phyloP scores from a whole-genome alignment of 2,797 vertebrate species.

The Poecilia wingei region DNA sequence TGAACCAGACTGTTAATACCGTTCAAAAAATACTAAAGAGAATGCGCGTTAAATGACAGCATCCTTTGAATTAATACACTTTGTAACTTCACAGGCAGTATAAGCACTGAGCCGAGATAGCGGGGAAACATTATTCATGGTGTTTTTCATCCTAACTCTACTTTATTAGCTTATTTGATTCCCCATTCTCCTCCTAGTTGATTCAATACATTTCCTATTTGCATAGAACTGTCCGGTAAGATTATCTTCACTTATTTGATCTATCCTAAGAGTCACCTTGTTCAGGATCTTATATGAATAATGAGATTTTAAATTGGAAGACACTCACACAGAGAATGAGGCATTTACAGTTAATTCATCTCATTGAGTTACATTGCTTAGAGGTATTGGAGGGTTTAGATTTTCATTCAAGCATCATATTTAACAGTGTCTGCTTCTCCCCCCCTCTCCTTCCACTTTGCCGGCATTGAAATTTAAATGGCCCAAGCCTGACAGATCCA shows the following conservation, averaged over 20 bases:
- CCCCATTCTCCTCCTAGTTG: constrained; percentile 85
- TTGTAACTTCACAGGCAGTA: constrained; percentile 75
- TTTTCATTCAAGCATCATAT: constrained; percentile 88
- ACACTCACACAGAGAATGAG: constrained; percentile 87
- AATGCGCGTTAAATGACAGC: constrained; percentile 75
- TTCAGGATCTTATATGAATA: constrained; percentile 88
- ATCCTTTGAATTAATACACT: constrained; percentile 80
- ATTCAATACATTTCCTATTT: constrained; percentile 88
- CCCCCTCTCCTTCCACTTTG: constrained; percentile 64
- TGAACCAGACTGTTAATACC: constrained; percentile 57
- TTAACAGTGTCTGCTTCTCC: constrained; percentile 83
- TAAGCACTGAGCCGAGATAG: constrained; percentile 73
- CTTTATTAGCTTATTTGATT: constrained; percentile 89
- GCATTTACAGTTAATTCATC: constrained; percentile 89
- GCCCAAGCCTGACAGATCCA: constrained; percentile 85
- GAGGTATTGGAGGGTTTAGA: constrained; percentile 88
- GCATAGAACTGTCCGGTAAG: constrained; percentile 88
- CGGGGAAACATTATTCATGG: constrained; percentile 80
- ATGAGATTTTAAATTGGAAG: constrained; percentile 91
- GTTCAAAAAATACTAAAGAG: constrained; percentile 64
- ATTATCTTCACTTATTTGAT: constrained; percentile 89
- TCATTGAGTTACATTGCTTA: constrained; percentile 89
- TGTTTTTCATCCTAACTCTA: constrained; percentile 82
- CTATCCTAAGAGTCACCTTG: constrained; percentile 87
- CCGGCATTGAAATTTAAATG: constrained; percentile 87